Conservation (phyloP, 2,888 invertebrate genomes). For the Oscheius onirici region DNA sequence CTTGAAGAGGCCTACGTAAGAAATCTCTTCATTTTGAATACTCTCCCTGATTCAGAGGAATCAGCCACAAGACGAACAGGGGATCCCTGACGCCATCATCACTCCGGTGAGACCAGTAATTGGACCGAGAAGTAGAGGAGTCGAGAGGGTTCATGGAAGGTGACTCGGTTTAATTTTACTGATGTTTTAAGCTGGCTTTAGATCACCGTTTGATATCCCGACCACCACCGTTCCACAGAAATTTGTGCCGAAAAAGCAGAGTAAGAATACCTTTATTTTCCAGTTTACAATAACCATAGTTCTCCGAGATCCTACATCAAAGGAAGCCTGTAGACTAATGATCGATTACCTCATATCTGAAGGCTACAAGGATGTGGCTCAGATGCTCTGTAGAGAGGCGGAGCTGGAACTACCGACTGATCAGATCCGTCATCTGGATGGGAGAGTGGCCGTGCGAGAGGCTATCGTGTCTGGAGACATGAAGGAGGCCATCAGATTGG, state of each 20-base stretch:
- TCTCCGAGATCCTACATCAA: not conserved
- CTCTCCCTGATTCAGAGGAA: not conserved
- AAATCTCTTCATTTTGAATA: not conserved
- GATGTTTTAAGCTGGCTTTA: not conserved
- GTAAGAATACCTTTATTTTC: not conserved
- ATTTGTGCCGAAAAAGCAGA: not conserved
- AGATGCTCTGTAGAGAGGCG: slow-evolving; percentile 13
- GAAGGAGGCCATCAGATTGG: slow-evolving; percentile 11
- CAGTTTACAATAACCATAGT: not conserved
- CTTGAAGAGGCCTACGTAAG: not conserved
- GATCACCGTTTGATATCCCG: not conserved
- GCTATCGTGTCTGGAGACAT: slow-evolving; percentile 15
- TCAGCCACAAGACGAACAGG: not conserved
- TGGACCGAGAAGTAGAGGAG: not conserved
- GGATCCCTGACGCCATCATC: not conserved
- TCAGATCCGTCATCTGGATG: slow-evolving; percentile 14
- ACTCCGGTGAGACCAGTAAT: slow-evolving; percentile 3
- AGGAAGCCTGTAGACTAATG: slow-evolving; percentile 18
- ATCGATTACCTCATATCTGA: slow-evolving; percentile 32
- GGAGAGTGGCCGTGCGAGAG: slow-evolving; percentile 10
- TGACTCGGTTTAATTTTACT: too few species aligned
- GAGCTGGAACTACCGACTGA: slow-evolving; percentile 2
- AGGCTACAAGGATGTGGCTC: slow-evolving; percentile 25
- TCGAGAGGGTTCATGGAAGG: not conserved
- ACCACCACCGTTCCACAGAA: not conserved